Conservation (phyloP, 2,888 invertebrate species). For the Drosophila macrothrix region DNA sequence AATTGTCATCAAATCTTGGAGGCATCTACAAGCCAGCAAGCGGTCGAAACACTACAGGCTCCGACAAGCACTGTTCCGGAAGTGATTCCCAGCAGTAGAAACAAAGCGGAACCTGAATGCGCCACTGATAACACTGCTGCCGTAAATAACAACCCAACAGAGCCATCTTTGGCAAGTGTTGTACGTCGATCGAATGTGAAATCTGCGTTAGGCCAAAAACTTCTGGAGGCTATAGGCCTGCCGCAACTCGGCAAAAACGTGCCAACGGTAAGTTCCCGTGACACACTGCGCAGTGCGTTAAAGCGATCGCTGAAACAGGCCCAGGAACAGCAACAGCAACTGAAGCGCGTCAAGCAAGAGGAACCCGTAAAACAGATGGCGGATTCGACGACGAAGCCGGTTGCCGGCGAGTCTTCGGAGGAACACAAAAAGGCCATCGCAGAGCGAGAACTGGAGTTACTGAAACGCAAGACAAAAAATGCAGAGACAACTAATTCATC, state of each 20-base stretch:
- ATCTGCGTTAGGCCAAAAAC: conserved; percentile 77
- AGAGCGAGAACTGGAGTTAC: conserved; percentile 65
- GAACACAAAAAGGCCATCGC: conserved; percentile 73
- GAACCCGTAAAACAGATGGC: conserved; percentile 79
- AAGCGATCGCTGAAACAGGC: conserved; percentile 80
- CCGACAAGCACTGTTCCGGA: conserved; percentile 52
- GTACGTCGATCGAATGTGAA: conserved; percentile 62
- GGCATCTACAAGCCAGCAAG: neutral
- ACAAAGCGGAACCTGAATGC: conserved; percentile 1
- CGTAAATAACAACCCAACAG: conserved; percentile 15
- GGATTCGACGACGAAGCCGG: conserved; percentile 80
- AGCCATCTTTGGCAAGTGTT: conserved; percentile 10
- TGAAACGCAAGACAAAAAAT: conserved; percentile 66
- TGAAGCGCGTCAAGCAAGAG: conserved; percentile 74
- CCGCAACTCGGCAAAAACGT: conserved; percentile 64
- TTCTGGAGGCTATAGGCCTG: conserved; percentile 80
- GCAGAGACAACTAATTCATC: conserved; percentile 31
- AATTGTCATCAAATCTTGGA: conserved; percentile 1
- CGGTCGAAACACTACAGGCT: conserved; percentile 42
- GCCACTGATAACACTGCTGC: conserved; percentile 3
- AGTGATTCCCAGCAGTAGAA: conserved; percentile 6
- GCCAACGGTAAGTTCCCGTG: conserved; percentile 59
- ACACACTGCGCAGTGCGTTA: conserved; percentile 76
- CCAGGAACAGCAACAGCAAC: conserved; percentile 78
- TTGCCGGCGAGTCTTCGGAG: conserved; percentile 63